Evolutionary conservation across 2,113 vertebrate genomes (phyloP), one percentile per base, ranked within the genome.

Genomic region (Fulmarus glacialis): DNA sequence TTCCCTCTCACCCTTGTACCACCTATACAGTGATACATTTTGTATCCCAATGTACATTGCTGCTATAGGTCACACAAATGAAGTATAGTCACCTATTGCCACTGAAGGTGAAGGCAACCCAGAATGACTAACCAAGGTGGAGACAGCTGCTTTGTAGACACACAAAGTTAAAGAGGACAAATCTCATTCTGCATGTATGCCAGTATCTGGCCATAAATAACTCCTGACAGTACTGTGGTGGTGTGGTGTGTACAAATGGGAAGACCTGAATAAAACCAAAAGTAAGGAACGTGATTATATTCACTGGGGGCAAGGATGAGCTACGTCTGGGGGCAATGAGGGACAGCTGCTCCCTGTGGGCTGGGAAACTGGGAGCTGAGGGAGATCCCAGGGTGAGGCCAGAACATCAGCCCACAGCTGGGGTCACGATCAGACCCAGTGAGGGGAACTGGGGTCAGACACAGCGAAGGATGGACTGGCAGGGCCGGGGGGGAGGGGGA

Each of bases 301-400:
- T 86, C 1, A 1, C 23, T 63, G 11, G 6, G 13, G 11, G 4
- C 6, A 10, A 71, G 40, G 48, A 64, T 21, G 9, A 86, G 12
- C 29, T 64, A 27, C 24, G n/a, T 40, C 36, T 81, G 23, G 4
- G 27, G 24, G 3, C 18, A 74, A 14, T 8, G 20, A 52, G 23
- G 23, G 29, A 8, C 36, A 67, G 6, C 10, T 60, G 15, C 22
- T 55, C 14, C 16, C 32, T 43, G 22, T 1, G 5, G n/a, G 4
- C 24, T 90, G 59, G 36, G 48, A 86, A 92, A 82, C 7, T 2
- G 3, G 32, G 5, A 34, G 29, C n/a, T 0, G 0, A 80, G 20
- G 22, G 19, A 59, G 20, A 72, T 38, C 30, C 23, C 24, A 53
- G 5, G 20, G 21, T 32, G 27, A 83, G 23, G 17, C 27, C 30